A percentile compares a stretch with the other conserved stretches of the same genome.
phyloP scores from a whole-genome alignment of 2,888 invertebrate species.

The Aquatica leii region DNA sequence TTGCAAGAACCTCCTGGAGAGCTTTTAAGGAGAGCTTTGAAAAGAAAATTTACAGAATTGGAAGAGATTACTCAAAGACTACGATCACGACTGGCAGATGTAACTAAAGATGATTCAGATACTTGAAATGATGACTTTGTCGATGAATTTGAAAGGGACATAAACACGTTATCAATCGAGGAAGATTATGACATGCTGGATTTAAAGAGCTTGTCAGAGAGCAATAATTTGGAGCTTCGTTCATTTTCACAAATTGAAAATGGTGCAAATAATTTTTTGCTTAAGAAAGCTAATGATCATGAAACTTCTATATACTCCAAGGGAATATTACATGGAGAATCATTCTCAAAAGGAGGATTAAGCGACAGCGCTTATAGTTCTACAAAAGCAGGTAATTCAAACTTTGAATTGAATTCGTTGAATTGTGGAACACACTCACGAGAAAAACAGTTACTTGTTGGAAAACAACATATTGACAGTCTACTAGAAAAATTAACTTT shows the following conservation, averaged over 20 bases:
- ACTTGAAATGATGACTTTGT: slow-evolving; percentile 59
- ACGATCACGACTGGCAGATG: slow-evolving; percentile 65
- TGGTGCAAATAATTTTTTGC: slow-evolving; percentile 21
- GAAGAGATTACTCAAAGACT: slow-evolving; percentile 71
- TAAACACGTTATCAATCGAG: slow-evolving; percentile 61
- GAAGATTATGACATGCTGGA: slow-evolving; percentile 57
- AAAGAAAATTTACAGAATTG: slow-evolving; percentile 69
- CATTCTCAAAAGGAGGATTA: slow-evolving; percentile 13
- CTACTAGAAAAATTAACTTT: slow-evolving; percentile 56
- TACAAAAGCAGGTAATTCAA: slow-evolving; percentile 5
- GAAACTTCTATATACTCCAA: slow-evolving; percentile 16
- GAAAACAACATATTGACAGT: slow-evolving; percentile 56
- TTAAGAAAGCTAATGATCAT: slow-evolving; percentile 12
- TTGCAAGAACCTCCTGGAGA: slow-evolving; percentile 49
- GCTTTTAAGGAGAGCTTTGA: slow-evolving; percentile 61
- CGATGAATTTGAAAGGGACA: slow-evolving; percentile 68
- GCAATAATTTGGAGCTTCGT: slow-evolving; percentile 38
- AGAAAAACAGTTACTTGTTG: slow-evolving; percentile 47
- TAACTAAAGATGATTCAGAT: slow-evolving; percentile 64
- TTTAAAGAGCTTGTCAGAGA: slow-evolving; percentile 44
- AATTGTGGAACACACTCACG: slow-evolving; percentile 16
- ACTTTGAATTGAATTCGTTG: background rate
- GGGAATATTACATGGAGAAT: slow-evolving; percentile 10
- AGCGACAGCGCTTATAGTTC: slow-evolving; percentile 28
- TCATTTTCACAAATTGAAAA: slow-evolving; percentile 35